Percentiles rank a stretch among this genome's conserved stretches.
These are phyloP conservation scores for Galagoides demidoff DNA, from an alignment of 2,797 vertebrate species.

Conservation along the genomic window DNA sequence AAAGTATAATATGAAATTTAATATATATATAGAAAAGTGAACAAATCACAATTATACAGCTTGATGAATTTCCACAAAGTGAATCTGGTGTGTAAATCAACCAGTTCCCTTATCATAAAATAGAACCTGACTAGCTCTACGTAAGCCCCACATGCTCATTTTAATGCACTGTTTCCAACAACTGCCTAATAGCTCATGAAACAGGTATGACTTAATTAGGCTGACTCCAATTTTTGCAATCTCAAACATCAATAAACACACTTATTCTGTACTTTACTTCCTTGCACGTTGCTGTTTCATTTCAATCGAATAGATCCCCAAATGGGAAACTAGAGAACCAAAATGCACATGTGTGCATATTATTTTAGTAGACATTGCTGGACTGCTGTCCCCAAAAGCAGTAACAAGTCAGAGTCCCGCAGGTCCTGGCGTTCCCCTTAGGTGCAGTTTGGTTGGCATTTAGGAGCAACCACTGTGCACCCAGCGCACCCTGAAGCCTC, in stretches of 20 bases:
- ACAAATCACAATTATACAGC: background rate
- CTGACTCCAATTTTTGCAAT: background rate
- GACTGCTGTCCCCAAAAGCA: background rate
- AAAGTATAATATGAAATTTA: background rate
- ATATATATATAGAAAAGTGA: background rate
- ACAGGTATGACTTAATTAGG: background rate
- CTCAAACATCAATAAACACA: background rate
- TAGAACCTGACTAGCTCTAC: background rate
- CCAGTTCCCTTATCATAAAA: background rate
- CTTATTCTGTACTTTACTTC: background rate
- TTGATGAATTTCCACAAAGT: background rate
- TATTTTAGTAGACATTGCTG: background rate
- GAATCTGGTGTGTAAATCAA: background rate
- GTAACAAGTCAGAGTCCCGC: background rate
- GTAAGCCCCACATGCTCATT: background rate
- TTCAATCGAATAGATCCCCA: background rate
- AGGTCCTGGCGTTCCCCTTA: accelerated
- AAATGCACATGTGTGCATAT: background rate
- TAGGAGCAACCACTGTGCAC: background rate
- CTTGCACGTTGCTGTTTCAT: background rate
- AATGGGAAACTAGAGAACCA: background rate
- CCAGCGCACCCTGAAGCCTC: background rate
- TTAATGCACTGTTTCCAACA: background rate
- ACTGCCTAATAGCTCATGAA: background rate
- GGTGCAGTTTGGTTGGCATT: background rate